phyloP scores from a whole-genome alignment of 2,113 vertebrate genomes.

The Corythornis cristatus region DNA sequence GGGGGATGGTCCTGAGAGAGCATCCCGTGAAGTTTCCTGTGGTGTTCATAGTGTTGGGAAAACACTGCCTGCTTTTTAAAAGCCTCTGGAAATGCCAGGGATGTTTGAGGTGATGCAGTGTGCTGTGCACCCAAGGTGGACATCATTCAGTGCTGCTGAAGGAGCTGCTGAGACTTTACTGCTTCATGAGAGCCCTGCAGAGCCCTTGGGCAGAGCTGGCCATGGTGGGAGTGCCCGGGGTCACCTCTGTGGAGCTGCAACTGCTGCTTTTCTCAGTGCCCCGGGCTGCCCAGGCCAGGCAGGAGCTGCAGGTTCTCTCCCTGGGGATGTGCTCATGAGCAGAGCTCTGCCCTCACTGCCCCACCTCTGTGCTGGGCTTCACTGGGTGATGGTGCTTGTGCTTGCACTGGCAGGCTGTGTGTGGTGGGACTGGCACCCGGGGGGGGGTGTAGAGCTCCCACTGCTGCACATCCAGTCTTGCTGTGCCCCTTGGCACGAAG shows the following conservation, averaged over 20 bases:
- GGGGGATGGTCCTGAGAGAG: background rate
- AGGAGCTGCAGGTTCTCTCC: accelerated
- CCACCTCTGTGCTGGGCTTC: too few species aligned
- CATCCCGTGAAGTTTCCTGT: background rate
- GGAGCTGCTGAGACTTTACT: conserved; percentile 15
- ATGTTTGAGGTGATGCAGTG: background rate
- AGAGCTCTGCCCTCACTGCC: too few species aligned
- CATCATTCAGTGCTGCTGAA: background rate
- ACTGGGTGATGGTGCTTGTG: too few species aligned
- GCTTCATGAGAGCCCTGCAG: conserved; percentile 24
- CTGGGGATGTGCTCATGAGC: too few species aligned
- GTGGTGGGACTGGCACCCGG: accelerated
- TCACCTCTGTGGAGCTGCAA: background rate
- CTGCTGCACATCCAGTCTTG: accelerated
- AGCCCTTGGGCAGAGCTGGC: conserved; percentile 26
- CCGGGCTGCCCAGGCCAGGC: background rate
- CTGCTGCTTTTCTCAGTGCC: background rate
- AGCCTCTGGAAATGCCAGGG: background rate
- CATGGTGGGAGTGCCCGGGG: background rate
- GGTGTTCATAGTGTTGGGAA: background rate
- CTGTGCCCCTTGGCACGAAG: accelerated
- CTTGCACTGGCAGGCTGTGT: too few species aligned
- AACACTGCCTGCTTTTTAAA: conserved; percentile 29
- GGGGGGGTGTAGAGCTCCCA: background rate
- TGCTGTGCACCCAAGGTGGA: background rate